A percentile compares a stretch with the other conserved stretches of the same genome.
Evolutionary conservation across 2,888 invertebrate genomes (phyloP).

Genomic region (Aleiodes testaceus): DNA sequence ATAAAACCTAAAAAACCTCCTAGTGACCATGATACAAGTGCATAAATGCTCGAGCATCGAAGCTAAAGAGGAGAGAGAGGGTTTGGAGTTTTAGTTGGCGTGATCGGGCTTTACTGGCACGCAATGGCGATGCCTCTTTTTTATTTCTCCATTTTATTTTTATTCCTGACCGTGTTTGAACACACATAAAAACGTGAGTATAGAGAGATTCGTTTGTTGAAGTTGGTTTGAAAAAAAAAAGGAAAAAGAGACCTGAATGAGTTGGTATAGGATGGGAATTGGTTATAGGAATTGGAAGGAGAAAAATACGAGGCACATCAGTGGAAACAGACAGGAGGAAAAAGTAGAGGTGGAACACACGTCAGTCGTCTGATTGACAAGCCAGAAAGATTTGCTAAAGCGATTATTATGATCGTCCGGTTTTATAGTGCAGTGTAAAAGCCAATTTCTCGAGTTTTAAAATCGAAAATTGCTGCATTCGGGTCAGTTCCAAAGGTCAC

Average conservation of each 20-base stretch:
- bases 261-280: too few species aligned
- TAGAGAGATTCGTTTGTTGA: constrained; percentile 26
- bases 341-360: constrained; percentile 53
- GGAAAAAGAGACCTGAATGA: not conserved
- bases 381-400: constrained; percentile 62
- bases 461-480: constrained; percentile 63
- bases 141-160: not conserved
- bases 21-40: constrained; percentile 22
- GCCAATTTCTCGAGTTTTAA: constrained; percentile 2
- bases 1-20: not conserved
- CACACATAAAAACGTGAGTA: constrained; percentile 29
- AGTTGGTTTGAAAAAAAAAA: constrained; percentile 1
- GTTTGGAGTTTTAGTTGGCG: constrained; percentile 43
- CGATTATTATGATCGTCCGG: constrained; percentile 68
- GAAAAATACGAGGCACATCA: not conserved
- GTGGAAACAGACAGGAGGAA: constrained; percentile 37
- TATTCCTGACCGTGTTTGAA: constrained; percentile 12
- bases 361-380: constrained; percentile 67
- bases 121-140: constrained; percentile 53
- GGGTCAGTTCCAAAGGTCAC: constrained; percentile 68
- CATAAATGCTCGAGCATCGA: constrained; percentile 39
- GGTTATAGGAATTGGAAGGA: not conserved
- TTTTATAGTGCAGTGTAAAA: constrained; percentile 44
- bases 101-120: constrained; percentile 51
- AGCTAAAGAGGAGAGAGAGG: constrained; percentile 5